Evolutionary conservation across 1,140 invertebrate species (phyloP).

Genomic region (Cyclargus thomasi): DNA sequence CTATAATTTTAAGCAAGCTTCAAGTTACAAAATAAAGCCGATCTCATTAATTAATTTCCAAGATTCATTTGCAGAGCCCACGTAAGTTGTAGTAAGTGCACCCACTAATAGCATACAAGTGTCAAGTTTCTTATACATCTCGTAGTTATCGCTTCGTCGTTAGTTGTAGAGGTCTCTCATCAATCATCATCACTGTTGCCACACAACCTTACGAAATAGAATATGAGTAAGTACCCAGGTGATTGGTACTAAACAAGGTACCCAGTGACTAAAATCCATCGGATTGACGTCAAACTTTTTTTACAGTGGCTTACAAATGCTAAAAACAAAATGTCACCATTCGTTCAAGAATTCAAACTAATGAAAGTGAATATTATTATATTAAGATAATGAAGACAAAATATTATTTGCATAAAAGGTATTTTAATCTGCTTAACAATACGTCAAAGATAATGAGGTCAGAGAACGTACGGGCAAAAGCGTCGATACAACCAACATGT

Average conservation of each 20-base stretch:
- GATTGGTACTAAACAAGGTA: not conserved
- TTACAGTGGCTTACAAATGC: too few relatives aligned
- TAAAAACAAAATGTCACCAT: too few relatives aligned
- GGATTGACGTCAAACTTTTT: not conserved
- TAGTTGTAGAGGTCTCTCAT: not conserved
- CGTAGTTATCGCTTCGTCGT: not conserved
- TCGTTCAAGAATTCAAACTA: not conserved
- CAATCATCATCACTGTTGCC: not conserved
- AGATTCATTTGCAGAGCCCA: not conserved
- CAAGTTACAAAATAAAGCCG: not conserved
- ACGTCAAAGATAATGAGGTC: not conserved
- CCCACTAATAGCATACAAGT: not conserved
- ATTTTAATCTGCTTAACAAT: slow-evolving; percentile 10
- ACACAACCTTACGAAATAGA: not conserved
- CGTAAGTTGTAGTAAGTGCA: not conserved
- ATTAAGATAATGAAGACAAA: not conserved
- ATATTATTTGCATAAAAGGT: not conserved
- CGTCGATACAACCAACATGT: not conserved
- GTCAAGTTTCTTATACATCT: not conserved
- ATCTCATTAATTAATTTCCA: not conserved
- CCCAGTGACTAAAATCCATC: not conserved
- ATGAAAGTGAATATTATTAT: not conserved
- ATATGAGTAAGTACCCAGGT: not conserved
- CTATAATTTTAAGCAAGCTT: not conserved
- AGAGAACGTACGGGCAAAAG: not conserved